Base-by-base conservation (phyloP, 2,888 invertebrate species). In the Cabera pusaria region DNA sequence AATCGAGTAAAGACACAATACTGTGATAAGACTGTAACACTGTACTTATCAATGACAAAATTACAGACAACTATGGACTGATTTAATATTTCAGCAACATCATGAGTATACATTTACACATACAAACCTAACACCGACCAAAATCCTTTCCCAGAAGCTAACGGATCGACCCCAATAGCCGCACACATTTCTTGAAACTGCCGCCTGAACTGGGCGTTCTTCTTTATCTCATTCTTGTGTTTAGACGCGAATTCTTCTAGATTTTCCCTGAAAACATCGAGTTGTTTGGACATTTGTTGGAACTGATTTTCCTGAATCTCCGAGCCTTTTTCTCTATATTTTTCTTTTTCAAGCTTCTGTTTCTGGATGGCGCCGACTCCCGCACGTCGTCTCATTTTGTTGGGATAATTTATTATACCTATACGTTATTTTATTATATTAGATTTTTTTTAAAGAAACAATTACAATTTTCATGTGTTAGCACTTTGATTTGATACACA, bases 101-200 rank as follows among this genome's bases (percentile, higher is more conserved):
- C 3, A 8, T n/a, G 5, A 5, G 17, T 5, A 14, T 20, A 27
- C 1, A 19, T 4, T 10, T 6, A 7, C 7, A 4, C 7, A 23
- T 4, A 62, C 65, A 16, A 33, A 89, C 90, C 94, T 50, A 99
- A 89, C 44, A 99, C 97, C 1, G 97, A 97, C 99, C 99, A 99
- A 81, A 99, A 99, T 0, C 99, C 97, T 88, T 97, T 97, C 32
- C 95, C 96, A 0, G 98, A 98, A 0, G 99, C 97, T 29, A 99
- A 79, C 0, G 99, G 99, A 79, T 99, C 99, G 0, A 99, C 99
- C 0, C 98, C 99, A 46, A 99, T 98, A 0, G 97, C 96, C 0
- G 99, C 97, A 82, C 99, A 99, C 99, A 99, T 99, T 80, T 98
- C 97, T 65, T 98, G 98, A 73, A 99, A 99, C 78, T 99, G 98